phyloP scores from a whole-genome alignment of 2,113 vertebrate species.

The Elanus axillaris region DNA sequence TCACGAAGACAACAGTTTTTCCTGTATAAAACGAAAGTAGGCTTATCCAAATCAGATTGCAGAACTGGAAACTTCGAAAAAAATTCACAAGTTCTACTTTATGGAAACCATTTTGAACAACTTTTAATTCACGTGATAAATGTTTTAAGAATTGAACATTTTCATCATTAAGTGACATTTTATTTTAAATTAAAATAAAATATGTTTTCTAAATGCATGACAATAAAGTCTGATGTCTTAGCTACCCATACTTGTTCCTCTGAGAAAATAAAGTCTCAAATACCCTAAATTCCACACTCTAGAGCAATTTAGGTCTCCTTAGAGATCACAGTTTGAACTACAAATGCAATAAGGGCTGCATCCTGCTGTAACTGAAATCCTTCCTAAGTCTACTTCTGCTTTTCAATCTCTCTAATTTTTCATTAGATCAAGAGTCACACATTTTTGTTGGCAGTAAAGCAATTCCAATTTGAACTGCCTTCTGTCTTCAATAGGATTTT shows the following conservation, averaged over 20 bases:
- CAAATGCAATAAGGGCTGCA: constrained; percentile 54
- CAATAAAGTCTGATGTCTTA: neutral
- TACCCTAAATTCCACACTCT: constrained; percentile 25
- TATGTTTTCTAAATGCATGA: neutral
- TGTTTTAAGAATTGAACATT: neutral
- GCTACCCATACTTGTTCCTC: constrained; percentile 16
- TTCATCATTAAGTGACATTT: neutral
- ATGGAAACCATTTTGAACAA: neutral
- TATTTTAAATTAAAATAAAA: neutral
- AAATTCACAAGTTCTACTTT: neutral
- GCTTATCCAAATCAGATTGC: neutral
- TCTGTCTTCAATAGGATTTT: constrained; percentile 70
- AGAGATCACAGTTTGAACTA: constrained; percentile 63
- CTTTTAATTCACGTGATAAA: neutral
- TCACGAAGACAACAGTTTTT: neutral
- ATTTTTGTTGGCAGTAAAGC: constrained; percentile 71
- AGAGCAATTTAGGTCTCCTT: constrained; percentile 61
- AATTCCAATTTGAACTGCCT: constrained; percentile 72
- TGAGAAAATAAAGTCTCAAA: constrained; percentile 30
- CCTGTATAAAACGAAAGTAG: neutral
- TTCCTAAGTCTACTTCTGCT: constrained; percentile 38
- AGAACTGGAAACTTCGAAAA: neutral
- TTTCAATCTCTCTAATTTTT: constrained; percentile 71
- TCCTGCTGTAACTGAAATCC: constrained; percentile 55
- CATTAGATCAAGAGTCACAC: constrained; percentile 73